phyloP scores from a whole-genome alignment of 2,888 invertebrate genomes.

The Macrophya alboannulata region DNA sequence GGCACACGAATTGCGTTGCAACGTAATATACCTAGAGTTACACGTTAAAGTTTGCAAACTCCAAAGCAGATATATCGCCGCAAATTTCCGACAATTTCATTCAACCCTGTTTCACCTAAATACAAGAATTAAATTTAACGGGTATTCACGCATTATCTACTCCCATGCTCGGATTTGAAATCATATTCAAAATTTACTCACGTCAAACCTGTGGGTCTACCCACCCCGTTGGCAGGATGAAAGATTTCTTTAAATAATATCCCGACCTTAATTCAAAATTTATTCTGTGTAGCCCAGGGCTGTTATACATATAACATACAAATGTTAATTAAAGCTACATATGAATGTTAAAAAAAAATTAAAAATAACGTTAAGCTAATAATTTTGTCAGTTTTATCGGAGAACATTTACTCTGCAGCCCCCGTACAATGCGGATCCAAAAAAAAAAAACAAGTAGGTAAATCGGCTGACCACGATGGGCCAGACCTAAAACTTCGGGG shows the following conservation, averaged over 20 bases:
- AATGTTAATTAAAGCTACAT: background rate
- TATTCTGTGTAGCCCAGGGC: background rate
- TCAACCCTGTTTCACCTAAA: slow-evolving; percentile 12
- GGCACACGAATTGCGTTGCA: slow-evolving; percentile 14
- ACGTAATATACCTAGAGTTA: background rate
- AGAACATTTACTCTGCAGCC: background rate
- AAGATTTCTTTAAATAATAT: slow-evolving; percentile 1
- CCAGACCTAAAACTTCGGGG: too few relatives aligned
- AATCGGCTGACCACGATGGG: too few relatives aligned
- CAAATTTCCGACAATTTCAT: slow-evolving; percentile 41
- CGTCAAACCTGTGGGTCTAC: background rate
- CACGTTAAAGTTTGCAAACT: slow-evolving; percentile 28
- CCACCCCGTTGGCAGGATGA: background rate
- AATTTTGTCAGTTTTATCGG: background rate
- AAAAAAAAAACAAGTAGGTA: too few relatives aligned
- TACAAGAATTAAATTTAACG: slow-evolving; percentile 32
- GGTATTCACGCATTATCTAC: slow-evolving; percentile 2
- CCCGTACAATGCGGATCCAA: too few relatives aligned
- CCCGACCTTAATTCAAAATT: background rate
- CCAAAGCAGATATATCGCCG: slow-evolving; percentile 5
- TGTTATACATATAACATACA: background rate
- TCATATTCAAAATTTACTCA: background rate
- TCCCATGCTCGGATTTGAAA: slow-evolving; percentile 3
- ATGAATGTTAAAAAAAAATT: background rate
- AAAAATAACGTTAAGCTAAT: background rate